Percentiles rank a stretch among this genome's conserved stretches.
Evolutionary conservation across 2,113 vertebrate species (phyloP).

Genomic region (Phalacrocorax carbo): DNA sequence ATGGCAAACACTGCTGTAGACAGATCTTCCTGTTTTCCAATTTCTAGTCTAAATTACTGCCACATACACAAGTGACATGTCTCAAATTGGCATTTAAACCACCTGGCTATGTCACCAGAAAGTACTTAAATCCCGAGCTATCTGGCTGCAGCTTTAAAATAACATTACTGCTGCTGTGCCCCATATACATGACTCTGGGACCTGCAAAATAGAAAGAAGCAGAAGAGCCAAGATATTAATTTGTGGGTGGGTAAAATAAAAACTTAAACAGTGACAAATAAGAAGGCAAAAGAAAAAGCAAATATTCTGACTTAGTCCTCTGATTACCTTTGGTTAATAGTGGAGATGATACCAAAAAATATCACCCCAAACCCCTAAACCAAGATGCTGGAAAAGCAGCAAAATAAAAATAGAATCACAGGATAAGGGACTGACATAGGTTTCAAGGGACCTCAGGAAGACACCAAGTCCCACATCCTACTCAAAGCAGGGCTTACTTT

Average conservation of each 20-base stretch:
- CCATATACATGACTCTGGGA: not conserved
- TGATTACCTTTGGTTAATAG: not conserved
- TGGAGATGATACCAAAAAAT: not conserved
- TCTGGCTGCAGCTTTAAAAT: not conserved
- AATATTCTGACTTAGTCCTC: not conserved
- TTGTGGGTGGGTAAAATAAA: not conserved
- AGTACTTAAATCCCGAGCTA: not conserved
- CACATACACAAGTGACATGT: not conserved
- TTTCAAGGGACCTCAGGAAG: not conserved
- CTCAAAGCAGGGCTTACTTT: not conserved
- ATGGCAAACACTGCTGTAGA: not conserved
- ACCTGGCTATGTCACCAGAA: not conserved
- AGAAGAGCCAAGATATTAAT: not conserved
- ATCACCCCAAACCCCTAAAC: not conserved
- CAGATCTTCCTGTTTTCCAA: not conserved
- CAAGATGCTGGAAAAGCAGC: not conserved
- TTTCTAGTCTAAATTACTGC: not conserved
- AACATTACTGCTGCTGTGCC: not conserved
- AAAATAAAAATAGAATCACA: not conserved
- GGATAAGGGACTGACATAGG: fast-evolving
- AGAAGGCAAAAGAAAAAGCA: not conserved
- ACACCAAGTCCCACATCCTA: not conserved
- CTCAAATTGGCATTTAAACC: not conserved
- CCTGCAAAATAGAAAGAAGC: not conserved
- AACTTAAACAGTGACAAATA: not conserved